Percentiles rank a stretch among this genome's conserved stretches.
Conservation (phyloP, 2,797 vertebrate genomes). For the Anniella stebbinsi region DNA sequence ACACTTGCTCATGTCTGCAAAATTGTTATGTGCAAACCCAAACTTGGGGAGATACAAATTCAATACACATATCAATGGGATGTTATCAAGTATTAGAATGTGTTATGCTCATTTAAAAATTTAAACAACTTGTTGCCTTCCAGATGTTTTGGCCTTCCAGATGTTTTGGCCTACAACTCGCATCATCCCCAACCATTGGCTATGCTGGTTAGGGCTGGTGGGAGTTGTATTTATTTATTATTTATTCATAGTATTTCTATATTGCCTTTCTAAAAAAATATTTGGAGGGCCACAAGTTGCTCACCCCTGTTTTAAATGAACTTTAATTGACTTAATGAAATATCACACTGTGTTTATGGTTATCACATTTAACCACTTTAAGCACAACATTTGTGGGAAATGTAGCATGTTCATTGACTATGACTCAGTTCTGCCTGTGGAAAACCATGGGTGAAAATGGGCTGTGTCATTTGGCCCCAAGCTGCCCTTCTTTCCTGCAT, state of each 20-base stretch:
- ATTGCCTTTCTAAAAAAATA: neutral
- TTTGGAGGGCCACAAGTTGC: no score
- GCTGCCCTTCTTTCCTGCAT: slow-evolving; percentile 25
- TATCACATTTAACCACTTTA: neutral
- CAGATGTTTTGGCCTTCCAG: neutral
- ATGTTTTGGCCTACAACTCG: no score
- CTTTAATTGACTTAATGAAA: no score
- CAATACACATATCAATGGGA: no score
- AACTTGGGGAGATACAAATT: neutral
- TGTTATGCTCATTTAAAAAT: no score
- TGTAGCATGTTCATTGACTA: neutral
- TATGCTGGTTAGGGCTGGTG: neutral
- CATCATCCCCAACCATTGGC: no score
- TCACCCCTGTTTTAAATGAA: no score
- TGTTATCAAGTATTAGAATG: no score
- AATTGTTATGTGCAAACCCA: neutral
- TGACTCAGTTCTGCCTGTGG: neutral
- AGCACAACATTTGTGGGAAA: neutral
- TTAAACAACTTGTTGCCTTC: neutral
- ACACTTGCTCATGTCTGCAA: no score
- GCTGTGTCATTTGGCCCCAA: neutral
- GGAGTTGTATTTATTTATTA: no score
- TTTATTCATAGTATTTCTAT: neutral
- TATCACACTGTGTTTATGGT: no score
- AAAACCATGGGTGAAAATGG: slow-evolving; percentile 39